Evolutionary conservation across 2,888 invertebrate species (phyloP).

Genomic region (Arrhopalites spinosus): DNA sequence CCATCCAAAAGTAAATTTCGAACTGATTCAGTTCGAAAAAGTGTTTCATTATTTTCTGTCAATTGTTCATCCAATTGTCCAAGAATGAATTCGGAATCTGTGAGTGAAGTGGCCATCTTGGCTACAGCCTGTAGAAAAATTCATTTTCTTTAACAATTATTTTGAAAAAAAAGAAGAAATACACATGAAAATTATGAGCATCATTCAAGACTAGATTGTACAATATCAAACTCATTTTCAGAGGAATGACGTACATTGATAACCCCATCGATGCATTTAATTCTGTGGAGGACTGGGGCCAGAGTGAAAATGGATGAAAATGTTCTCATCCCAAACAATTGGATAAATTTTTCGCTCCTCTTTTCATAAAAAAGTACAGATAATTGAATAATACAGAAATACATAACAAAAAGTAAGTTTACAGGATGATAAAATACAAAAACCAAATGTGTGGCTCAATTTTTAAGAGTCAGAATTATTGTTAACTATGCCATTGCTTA

Average conservation of each 20-base stretch:
- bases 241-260: too few species aligned
- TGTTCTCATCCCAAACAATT: not conserved
- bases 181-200: not conserved
- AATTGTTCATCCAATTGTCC: conserved; percentile 25
- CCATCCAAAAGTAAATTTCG: conserved; percentile 43
- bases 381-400: too few species aligned
- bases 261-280: too few species aligned
- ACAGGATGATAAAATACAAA: too few species aligned
- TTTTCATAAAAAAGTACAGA: too few species aligned
- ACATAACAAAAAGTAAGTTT: too few species aligned
- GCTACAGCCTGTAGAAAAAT: conserved; percentile 1
- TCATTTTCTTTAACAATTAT: not conserved
- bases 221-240: not conserved
- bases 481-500: too few species aligned
- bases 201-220: not conserved
- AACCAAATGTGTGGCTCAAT: too few species aligned
- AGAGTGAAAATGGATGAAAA: not conserved
- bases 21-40: conserved; percentile 36
- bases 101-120: conserved; percentile 31
- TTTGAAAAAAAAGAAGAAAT: not conserved
- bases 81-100: conserved; percentile 32
- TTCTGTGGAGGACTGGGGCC: not conserved
- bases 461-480: too few species aligned
- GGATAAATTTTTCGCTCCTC: too few species aligned
- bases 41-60: conserved; percentile 30